Base-by-base conservation (phyloP, 2,113 vertebrate species). In the Leucosticte australis region DNA sequence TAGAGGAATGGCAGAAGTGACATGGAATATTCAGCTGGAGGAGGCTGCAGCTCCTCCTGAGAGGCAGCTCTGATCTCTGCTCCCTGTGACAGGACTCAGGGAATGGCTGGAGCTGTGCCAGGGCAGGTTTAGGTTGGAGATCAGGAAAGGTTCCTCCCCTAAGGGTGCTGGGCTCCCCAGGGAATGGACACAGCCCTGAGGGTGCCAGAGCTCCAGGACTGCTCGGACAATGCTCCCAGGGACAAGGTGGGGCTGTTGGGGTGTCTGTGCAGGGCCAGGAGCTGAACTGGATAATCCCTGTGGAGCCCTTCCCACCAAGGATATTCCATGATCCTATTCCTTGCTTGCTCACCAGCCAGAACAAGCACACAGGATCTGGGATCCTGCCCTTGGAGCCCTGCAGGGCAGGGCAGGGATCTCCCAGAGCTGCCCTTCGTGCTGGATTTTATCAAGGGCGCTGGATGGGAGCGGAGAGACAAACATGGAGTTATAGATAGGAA, bases 181-280 rank as follows among this genome's bases (percentile, higher is more conserved):
- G 78, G 60, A 37, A 59, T 46, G 39, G 53, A 9, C 41, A 55
- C 1, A 0, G 60, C 62, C 77, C 53, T 0, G 1, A 42, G 30
- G 30, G n/a, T 76, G 47, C 39, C 63, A 76, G 55, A 83, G 41
- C 30, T 62, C n/a, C 20, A 49, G 41, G 30, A 62, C 6, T 0
- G 1, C 6, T 53, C 5, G 10, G 41, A 3, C 39, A 53, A 0
- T 0, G 0, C n/a, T 47, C 5, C 19, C 18, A 82, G 52, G 15
- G 18, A 31, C 62, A 16, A 18, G 41, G 10, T 16, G 47, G 30
- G 47, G 0, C 8, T 76, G 30, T 1, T 68, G 87, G 13, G 28
- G 28, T 9, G 37, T 41, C 78, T 53, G 69, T 4, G 62, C 52
- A 67, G 35, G 35, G 24, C 1, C 28, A 47, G 39, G 13, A 3